Evolutionary conservation across 2,113 vertebrate genomes (phyloP), one percentile per base, ranked within the genome.

Genomic region (Zosterops borbonicus): DNA sequence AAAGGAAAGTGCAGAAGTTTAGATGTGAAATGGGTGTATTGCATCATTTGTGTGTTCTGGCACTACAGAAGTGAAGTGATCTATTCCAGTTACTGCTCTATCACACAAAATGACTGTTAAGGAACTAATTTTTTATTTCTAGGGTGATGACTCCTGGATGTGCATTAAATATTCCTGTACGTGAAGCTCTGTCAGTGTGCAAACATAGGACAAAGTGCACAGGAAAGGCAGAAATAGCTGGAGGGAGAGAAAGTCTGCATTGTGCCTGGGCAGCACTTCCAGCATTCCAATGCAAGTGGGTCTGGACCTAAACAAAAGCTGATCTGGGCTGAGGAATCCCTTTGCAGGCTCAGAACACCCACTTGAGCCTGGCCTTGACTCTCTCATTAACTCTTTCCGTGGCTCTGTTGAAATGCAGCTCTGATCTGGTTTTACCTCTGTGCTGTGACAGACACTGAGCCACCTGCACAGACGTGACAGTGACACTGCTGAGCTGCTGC

Each of bases 251-350:
- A 93, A 86, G 88, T 91, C 87, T 39, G 73, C 52, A 19, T 93
- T 96, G 95, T 95, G 87, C 55, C 65, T 16, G 33, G 35, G 80
- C 63, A 37, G 82, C 76, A n/a, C 64, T 86, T 71, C 23, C 85
- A 79, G 58, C 75, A 87, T 87, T 87, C 85, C 85, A 79, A 11
- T 46, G 47, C 64, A 46, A 78, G 84, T 87, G 95, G 93, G 95
- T 85, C 85, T 83, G 53, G 68, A 46, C 83, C 82, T 37, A 9
- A 84, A 92, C 90, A 96, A 96, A 93, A 91, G 89, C 83, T 76
- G 93, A 2, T 78, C 58, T 94, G 78, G 90, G 84, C 83, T 89
- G 55, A 76, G 88, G 78, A 93, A 91, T 94, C 90, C 49, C 42
- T 44, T 21, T 76, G 90, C 80, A 81, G 77, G 18, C 62, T 89